Percentiles rank a stretch among this genome's conserved stretches.
These are phyloP conservation scores for Ptychadena robeensis DNA, from an alignment of 2,797 vertebrate genomes.

Conservation along the genomic window DNA sequence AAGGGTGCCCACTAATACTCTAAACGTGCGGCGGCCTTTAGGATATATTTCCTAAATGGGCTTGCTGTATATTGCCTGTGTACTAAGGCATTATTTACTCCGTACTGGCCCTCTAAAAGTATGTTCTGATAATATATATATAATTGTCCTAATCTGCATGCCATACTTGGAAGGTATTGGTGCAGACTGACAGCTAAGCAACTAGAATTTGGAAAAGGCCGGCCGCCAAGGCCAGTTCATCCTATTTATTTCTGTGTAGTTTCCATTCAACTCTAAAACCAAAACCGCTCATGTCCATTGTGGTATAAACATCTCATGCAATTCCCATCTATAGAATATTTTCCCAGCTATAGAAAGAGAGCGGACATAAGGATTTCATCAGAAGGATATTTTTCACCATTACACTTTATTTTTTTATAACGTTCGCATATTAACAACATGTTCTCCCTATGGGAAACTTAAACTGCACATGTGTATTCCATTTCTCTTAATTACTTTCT, in stretches of 20 bases:
- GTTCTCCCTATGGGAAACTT: slow-evolving; percentile 40
- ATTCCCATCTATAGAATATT: not conserved
- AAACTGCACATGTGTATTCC: slow-evolving; percentile 33
- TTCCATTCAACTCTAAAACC: not conserved
- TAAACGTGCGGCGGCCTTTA: too few relatives aligned
- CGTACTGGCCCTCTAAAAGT: too few relatives aligned
- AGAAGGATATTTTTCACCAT: slow-evolving; percentile 45
- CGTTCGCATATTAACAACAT: slow-evolving; percentile 49
- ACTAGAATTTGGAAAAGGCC: not conserved
- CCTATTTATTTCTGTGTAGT: too few relatives aligned
- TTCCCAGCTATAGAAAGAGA: too few relatives aligned
- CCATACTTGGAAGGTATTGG: too few relatives aligned
- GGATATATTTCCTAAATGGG: too few relatives aligned
- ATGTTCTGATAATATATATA: too few relatives aligned
- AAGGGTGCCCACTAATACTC: too few relatives aligned
- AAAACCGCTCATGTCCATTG: not conserved
- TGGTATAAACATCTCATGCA: slow-evolving; percentile 6
- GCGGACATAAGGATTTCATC: slow-evolving; percentile 41
- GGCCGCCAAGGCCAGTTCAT: not conserved
- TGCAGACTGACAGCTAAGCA: not conserved
- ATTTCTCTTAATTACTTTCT: slow-evolving; percentile 56
- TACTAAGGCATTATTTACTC: too few relatives aligned
- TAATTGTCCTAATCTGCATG: too few relatives aligned
- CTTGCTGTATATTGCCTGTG: too few relatives aligned
- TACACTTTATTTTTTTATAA: slow-evolving; percentile 36